Evolutionary conservation across 2,113 vertebrate species (phyloP).

Genomic region (Oriolus oriolus): DNA sequence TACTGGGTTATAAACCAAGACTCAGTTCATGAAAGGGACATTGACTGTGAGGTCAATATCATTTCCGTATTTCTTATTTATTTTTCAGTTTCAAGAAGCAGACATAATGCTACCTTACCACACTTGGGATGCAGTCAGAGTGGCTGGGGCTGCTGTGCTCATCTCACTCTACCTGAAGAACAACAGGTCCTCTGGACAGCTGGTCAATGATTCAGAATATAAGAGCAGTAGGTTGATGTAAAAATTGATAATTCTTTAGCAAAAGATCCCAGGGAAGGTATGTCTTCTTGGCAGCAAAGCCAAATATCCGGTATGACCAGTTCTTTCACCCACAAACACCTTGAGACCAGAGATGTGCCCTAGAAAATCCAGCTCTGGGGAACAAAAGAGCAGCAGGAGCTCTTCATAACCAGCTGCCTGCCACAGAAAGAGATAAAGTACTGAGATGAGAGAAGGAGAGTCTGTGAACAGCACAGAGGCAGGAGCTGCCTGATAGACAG

Average conservation of each 20-base stretch:
- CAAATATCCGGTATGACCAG: not conserved
- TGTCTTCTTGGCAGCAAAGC: not conserved
- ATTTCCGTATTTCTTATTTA: slow-evolving; percentile 13
- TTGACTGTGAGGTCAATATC: not conserved
- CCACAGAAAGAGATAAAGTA: not conserved
- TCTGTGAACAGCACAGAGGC: not conserved
- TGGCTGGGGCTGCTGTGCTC: not conserved
- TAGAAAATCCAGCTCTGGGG: not conserved
- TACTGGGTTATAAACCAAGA: slow-evolving; percentile 15
- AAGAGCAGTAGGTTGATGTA: not conserved
- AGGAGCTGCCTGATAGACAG: not conserved
- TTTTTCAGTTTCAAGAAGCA: not conserved
- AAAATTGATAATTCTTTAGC: not conserved
- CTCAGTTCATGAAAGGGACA: slow-evolving; percentile 17
- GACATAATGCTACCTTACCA: not conserved
- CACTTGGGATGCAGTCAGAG: not conserved
- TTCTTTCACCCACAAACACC: not conserved
- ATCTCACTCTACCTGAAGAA: not conserved
- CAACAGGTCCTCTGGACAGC: not conserved
- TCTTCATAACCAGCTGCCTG: not conserved
- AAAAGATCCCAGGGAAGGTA: not conserved
- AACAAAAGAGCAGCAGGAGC: not conserved
- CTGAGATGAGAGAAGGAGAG: not conserved
- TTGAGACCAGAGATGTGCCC: not conserved
- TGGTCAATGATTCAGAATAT: not conserved